Evolutionary conservation across 2,888 invertebrate genomes (phyloP).

Genomic region (Cerceris rybyensis): DNA sequence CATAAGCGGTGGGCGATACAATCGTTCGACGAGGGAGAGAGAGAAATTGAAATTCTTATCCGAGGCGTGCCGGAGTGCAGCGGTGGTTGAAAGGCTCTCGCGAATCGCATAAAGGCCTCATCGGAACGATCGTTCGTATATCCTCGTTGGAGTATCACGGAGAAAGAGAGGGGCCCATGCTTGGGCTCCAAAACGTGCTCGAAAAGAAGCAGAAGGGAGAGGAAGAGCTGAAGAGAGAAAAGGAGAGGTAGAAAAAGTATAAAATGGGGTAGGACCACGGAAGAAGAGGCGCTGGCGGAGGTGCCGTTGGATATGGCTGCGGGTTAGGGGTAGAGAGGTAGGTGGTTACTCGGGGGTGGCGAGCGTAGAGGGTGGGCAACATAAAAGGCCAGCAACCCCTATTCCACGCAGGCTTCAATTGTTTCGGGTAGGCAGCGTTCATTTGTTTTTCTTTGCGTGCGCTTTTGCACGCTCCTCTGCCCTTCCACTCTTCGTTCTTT

Average conservation of each 20-base stretch:
- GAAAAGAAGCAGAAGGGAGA: neutral
- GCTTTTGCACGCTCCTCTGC: conserved; percentile 70
- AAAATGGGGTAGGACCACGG: conserved; percentile 50
- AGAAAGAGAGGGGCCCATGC: conserved; percentile 39
- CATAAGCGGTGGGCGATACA: conserved; percentile 59
- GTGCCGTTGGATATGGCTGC: conserved; percentile 53
- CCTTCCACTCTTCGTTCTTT: conserved; percentile 31
- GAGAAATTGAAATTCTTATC: conserved; percentile 72
- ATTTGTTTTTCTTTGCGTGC: conserved; percentile 78
- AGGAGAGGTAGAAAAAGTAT: conserved; percentile 25
- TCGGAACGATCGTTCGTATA: conserved; percentile 69
- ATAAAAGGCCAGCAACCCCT: conserved; percentile 79
- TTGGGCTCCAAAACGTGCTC: neutral
- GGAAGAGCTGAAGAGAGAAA: conserved; percentile 11
- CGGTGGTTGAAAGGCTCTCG: conserved; percentile 61
- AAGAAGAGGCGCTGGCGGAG: conserved; percentile 46
- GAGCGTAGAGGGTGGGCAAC: conserved; percentile 66
- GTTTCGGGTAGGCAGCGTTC: conserved; percentile 78
- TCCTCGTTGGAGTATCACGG: conserved; percentile 60
- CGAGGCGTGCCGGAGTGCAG: conserved; percentile 52
- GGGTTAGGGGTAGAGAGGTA: conserved; percentile 55
- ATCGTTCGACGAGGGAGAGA: conserved; percentile 39
- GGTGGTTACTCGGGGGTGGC: conserved; percentile 49
- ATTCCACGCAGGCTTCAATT: conserved; percentile 77
- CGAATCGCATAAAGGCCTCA: conserved; percentile 68